phyloP scores from a whole-genome alignment of 2,797 vertebrate species.

The Coreius guichenoti region DNA sequence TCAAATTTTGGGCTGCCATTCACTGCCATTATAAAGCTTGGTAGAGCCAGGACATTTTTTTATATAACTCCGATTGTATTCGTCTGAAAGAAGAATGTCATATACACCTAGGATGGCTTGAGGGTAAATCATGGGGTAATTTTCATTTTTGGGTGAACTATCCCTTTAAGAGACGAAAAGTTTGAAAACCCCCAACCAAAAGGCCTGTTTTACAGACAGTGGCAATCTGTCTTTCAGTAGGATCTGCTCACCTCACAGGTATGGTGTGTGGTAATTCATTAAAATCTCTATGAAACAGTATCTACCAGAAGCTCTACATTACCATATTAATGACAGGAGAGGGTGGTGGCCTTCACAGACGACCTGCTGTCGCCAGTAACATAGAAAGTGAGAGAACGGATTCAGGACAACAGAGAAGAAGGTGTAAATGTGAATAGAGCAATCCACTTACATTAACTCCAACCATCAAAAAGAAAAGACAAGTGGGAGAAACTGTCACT shows the following conservation, averaged over 20 bases:
- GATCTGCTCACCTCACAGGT: constrained; percentile 41
- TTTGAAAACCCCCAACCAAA: neutral
- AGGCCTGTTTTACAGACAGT: neutral
- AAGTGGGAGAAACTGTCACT: neutral
- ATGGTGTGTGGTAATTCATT: constrained; percentile 56
- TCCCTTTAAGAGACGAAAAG: neutral
- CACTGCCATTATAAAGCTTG: too few relatives aligned
- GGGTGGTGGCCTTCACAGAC: constrained; percentile 7
- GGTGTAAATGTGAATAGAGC: neutral
- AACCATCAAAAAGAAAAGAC: neutral
- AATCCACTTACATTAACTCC: neutral
- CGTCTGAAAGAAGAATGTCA: too few relatives aligned
- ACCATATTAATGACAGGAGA: constrained; percentile 47
- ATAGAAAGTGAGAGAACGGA: constrained; percentile 19
- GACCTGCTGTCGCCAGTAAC: constrained; percentile 49
- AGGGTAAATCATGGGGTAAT: too few relatives aligned
- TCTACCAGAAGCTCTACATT: constrained; percentile 54
- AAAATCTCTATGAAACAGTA: constrained; percentile 43
- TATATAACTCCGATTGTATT: too few relatives aligned
- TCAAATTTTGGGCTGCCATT: too few relatives aligned
- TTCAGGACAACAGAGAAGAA: constrained; percentile 12
- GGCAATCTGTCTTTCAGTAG: constrained; percentile 38
- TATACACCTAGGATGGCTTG: too few relatives aligned
- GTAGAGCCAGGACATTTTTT: too few relatives aligned
- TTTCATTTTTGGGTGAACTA: too few relatives aligned